These are phyloP conservation scores for Pissodes strobi DNA, from an alignment of 1,140 invertebrate genomes.

Conservation along the genomic window DNA sequence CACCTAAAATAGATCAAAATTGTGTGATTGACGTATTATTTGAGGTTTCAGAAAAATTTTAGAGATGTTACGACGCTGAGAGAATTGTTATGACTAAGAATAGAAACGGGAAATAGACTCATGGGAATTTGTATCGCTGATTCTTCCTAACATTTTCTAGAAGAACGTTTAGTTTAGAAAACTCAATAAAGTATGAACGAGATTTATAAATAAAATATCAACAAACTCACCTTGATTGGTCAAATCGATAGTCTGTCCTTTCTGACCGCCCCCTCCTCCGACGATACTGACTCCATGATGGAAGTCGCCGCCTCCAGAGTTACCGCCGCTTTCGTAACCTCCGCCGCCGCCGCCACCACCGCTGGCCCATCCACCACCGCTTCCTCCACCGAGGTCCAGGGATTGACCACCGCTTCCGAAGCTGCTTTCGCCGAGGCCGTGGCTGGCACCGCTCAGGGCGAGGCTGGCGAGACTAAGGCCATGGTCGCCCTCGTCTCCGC, in stretches of 20 bases:
- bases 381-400: conserved; percentile 15
- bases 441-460: conserved; percentile 20
- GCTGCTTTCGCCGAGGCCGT: conserved; percentile 30
- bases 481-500: conserved; percentile 16
- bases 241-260: conserved; percentile 41
- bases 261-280: conserved; percentile 28
- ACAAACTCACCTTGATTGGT: conserved; percentile 37
- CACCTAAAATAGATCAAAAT: too few relatives aligned
- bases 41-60: too few relatives aligned
- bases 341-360: conserved; percentile 18
- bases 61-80: too few relatives aligned
- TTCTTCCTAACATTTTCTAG: too few relatives aligned
- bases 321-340: conserved; percentile 17
- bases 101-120: too few relatives aligned
- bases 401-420: conserved; percentile 27
- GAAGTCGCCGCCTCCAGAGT: conserved; percentile 34
- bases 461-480: conserved; percentile 27
- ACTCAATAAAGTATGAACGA: background rate
- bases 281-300: conserved; percentile 44
- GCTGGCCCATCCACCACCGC: conserved; percentile 14
- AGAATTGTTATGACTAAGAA: too few relatives aligned
- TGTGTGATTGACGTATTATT: too few relatives aligned
- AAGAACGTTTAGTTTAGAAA: background rate
- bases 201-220: too few relatives aligned
- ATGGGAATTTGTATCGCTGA: too few relatives aligned